Percentiles rank a stretch among this genome's conserved stretches.
These are phyloP conservation scores for Rhinolophus sinicus DNA, from an alignment of 2,113 vertebrate genomes.

Conservation along the genomic window DNA sequence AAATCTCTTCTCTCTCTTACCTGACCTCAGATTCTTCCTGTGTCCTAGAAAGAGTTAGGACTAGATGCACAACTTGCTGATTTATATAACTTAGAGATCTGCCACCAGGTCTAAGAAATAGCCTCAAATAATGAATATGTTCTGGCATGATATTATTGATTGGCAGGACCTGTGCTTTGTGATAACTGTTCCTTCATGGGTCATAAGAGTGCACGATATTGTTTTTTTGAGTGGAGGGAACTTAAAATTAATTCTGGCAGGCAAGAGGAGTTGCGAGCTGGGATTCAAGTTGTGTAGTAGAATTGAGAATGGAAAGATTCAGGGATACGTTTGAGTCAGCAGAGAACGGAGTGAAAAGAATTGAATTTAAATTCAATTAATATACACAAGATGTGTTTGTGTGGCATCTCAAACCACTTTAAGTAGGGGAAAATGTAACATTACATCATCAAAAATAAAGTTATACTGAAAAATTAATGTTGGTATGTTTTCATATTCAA, in stretches of 20 bases:
- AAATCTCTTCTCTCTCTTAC: not conserved
- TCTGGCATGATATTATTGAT: not conserved
- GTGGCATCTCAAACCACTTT: not conserved
- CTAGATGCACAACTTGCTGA: not conserved
- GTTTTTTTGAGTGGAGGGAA: not conserved
- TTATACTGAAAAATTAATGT: not conserved
- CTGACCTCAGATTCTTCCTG: not conserved
- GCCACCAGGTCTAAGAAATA: not conserved
- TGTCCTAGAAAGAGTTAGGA: not conserved
- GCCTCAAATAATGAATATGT: not conserved
- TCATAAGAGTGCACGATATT: not conserved
- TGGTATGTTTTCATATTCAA: not conserved
- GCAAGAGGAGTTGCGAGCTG: not conserved
- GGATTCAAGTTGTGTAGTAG: not conserved
- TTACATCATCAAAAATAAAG: slow-evolving; percentile 13
- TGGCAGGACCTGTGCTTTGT: not conserved
- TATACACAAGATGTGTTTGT: not conserved
- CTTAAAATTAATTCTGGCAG: slow-evolving; percentile 40
- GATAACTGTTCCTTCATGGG: not conserved
- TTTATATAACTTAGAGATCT: not conserved
- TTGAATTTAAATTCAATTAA: not conserved
- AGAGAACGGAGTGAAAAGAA: not conserved
- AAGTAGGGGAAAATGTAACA: not conserved
- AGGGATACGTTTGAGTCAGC: not conserved
- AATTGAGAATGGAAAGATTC: not conserved